Evolutionary conservation across 2,888 invertebrate genomes (phyloP), one percentile per base, ranked within the genome.

Genomic region (Drosophila rubida): DNA sequence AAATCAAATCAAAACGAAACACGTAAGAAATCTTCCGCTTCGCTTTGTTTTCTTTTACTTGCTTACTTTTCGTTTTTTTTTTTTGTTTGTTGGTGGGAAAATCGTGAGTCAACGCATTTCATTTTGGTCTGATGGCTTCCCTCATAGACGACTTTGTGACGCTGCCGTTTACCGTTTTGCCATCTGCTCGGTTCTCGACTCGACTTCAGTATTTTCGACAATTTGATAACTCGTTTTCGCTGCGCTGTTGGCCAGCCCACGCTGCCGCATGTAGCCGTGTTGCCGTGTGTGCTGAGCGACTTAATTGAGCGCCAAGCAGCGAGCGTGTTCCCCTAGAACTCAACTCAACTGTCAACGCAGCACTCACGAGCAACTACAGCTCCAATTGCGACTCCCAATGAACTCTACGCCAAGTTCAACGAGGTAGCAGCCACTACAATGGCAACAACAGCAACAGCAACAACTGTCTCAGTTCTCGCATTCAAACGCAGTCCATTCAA

Each of bases 331-430:
- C 46, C 6, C 9, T 45, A 9, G 19, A 37, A 19, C 37, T 5
- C n/a, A 11, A 11, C 50, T 23, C 11, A 23, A n/a, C n/a, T n/a
- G n/a, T n/a, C n/a, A n/a, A n/a, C n/a, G n/a, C n/a, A n/a, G n/a
- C n/a, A n/a, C n/a, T n/a, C n/a, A n/a, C n/a, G n/a, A n/a, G n/a
- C 44, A 53, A 30, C 61, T 66, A 45, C 59, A 64, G 66, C 74
- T 77, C 53, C 73, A 72, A 69, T 66, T 65, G 35, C 64, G 62
- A 58, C 80, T 68, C 65, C 64, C 54, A 63, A 69, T 79, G 77
- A 83, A 83, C 77, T 86, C 71, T 51, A 57, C 68, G 51, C 22
- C 69, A 78, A 80, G 86, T 71, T 86, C 78, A 83, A 80, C 66
- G 57, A 70, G 70, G 59, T 62, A 62, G 42, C 37, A 61, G 41